Conservation (phyloP, 2,797 vertebrate genomes). For the Tragelaphus oryx region DNA sequence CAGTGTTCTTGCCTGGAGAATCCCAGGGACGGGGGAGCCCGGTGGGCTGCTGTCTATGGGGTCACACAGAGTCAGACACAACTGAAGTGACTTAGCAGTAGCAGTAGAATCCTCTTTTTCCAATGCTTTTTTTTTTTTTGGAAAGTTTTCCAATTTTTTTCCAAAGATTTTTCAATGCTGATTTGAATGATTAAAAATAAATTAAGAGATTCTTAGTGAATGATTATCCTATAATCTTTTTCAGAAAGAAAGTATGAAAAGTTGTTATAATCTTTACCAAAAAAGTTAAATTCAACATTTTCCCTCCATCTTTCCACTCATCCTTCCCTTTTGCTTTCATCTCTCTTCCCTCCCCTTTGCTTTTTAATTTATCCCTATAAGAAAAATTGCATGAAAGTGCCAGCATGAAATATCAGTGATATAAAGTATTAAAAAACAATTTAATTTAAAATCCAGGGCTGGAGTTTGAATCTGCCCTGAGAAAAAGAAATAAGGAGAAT, state of each 20-base stretch:
- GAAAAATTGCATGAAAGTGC: background rate
- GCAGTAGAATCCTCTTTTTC: background rate
- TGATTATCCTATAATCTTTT: slow-evolving; percentile 4
- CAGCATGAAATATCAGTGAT: background rate
- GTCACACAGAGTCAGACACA: no score
- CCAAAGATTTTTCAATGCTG: background rate
- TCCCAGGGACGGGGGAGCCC: no score
- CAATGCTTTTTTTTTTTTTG: background rate
- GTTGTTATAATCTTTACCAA: background rate
- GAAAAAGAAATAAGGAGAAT: background rate
- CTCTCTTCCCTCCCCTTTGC: background rate
- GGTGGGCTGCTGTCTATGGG: no score
- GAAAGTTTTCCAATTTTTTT: background rate
- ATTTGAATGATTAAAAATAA: background rate
- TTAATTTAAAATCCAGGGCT: slow-evolving; percentile 17
- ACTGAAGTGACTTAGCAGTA: no score
- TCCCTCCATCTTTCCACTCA: background rate
- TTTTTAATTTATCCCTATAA: slow-evolving; percentile 10
- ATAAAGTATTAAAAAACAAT: background rate
- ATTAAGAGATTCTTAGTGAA: background rate
- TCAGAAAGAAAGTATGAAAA: slow-evolving; percentile 32
- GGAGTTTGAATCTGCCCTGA: background rate
- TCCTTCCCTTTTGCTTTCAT: background rate
- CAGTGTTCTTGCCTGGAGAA: no score
- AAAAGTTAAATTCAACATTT: background rate